Base-by-base conservation (phyloP, 35 echinoderm and acorn worm species). In the Diadema setosum region DNA sequence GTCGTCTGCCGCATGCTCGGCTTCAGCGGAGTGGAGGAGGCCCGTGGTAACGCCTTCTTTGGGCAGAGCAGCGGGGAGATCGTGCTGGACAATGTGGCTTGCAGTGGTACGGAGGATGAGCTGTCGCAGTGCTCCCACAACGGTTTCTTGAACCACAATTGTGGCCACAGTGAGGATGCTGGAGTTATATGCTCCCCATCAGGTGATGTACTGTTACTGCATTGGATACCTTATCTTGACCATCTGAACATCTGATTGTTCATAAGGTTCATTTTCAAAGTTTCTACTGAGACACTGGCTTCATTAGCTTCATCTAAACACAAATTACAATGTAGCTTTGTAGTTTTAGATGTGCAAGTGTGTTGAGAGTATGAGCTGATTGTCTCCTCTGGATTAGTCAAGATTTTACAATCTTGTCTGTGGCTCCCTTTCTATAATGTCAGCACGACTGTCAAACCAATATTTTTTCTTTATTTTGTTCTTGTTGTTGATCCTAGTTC, bases 121-220 rank as follows among this genome's bases (percentile, higher is more conserved):
- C 58, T 94, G 31, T 48, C n/a, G 43, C 16, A 81, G 8, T 94
- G 92, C 20, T 24, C 12, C 12, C 81, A 90, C 59, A 75, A 46
- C n/a, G 59, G 42, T 26, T 48, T 42, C 80, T 45, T 29, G 5
- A 59, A 4, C 24, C 41, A 84, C 61, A 85, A 94, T 16, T 94
- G 92, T 80, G 65, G 30, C 2, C 86, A 89, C 58, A 18, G 46
- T 81, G 81, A 94, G 31, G 92, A 89, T 64, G 92, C 50, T 46
- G 82, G 92, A 58, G 92, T 94, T 15, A 85, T 75, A 20, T 94
- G 92, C 44, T 83, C 57, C 18, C 59, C 34, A 25, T 74, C 50
- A n/a, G 84, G 84, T 87, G 52, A 52, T 52, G 48, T 52, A 52
- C n/a, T n/a, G n/a, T n/a, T n/a, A n/a, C n/a, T n/a, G n/a, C n/a